phyloP scores from a whole-genome alignment of 2,888 invertebrate species.

The Rhabditoides inermis region DNA sequence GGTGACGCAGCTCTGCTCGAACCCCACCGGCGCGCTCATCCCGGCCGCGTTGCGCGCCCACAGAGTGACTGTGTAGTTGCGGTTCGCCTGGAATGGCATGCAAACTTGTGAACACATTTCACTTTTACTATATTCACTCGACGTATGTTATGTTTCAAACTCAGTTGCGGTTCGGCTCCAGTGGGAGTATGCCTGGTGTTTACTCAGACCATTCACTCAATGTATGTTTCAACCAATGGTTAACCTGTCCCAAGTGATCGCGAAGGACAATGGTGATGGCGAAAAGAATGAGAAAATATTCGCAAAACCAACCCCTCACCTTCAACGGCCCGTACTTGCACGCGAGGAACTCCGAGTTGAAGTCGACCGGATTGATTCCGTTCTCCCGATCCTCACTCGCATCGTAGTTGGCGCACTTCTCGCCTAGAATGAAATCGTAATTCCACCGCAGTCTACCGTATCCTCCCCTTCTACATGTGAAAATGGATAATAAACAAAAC shows the following conservation, averaged over 20 bases:
- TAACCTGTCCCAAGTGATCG: too few species aligned
- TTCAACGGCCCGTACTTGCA: slow-evolving; percentile 50
- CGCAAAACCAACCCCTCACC: slow-evolving; percentile 16
- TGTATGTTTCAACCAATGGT: too few species aligned
- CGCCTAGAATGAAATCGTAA: too few species aligned
- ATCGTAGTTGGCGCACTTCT: slow-evolving; percentile 44
- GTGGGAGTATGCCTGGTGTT: too few species aligned
- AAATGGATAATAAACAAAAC: neutral
- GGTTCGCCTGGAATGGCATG: slow-evolving; percentile 50
- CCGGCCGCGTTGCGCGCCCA: slow-evolving; percentile 51
- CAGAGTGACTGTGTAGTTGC: slow-evolving; percentile 47
- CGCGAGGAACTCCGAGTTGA: slow-evolving; percentile 33
- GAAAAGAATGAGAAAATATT: too few species aligned
- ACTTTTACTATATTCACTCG: too few species aligned
- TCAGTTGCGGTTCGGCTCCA: neutral
- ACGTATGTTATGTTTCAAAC: too few species aligned
- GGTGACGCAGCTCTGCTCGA: slow-evolving; percentile 38
- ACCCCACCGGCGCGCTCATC: slow-evolving; percentile 24
- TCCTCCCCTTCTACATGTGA: neutral
- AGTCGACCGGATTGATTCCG: slow-evolving; percentile 33
- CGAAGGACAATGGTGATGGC: too few species aligned
- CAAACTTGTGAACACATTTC: too few species aligned
- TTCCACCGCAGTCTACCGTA: too few species aligned
- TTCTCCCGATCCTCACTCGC: slow-evolving; percentile 16
- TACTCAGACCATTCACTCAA: too few species aligned